These are phyloP conservation scores for Apodemus agrarius DNA, from an alignment of 2,797 vertebrate species.

Conservation along the genomic window DNA sequence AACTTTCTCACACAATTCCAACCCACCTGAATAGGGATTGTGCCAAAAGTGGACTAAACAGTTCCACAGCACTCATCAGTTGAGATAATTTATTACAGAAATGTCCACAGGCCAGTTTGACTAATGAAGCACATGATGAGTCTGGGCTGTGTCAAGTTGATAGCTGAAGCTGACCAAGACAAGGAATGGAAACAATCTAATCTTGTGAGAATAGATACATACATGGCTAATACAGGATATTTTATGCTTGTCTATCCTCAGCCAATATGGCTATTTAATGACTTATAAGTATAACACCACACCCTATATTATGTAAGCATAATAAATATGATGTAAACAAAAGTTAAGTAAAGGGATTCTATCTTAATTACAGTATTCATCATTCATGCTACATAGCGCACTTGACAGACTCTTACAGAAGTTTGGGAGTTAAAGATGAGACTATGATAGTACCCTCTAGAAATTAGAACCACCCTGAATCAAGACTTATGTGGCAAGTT, in stretches of 20 bases:
- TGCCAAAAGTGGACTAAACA: too few species aligned
- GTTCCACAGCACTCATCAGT: neutral
- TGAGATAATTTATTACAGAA: neutral
- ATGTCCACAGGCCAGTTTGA: neutral
- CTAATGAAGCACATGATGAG: neutral
- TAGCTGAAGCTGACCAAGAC: too few species aligned
- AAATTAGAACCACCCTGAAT: neutral
- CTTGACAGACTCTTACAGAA: neutral
- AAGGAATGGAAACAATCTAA: neutral
- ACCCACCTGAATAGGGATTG: too few species aligned
- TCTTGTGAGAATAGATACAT: neutral
- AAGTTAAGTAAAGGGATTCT: neutral
- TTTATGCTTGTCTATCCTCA: neutral
- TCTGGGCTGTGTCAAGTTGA: neutral
- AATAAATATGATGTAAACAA: neutral
- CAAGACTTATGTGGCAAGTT: neutral
- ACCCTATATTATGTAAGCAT: neutral
- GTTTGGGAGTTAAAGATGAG: neutral
- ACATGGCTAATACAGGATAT: neutral
- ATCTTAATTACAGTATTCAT: neutral
- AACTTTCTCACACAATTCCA: neutral
- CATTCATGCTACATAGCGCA: neutral
- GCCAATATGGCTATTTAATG: neutral
- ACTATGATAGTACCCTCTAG: neutral
- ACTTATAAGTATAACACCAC: neutral